Base-by-base conservation (phyloP, 1,140 invertebrate genomes). In the Caenorhabditis elegans region DNA sequence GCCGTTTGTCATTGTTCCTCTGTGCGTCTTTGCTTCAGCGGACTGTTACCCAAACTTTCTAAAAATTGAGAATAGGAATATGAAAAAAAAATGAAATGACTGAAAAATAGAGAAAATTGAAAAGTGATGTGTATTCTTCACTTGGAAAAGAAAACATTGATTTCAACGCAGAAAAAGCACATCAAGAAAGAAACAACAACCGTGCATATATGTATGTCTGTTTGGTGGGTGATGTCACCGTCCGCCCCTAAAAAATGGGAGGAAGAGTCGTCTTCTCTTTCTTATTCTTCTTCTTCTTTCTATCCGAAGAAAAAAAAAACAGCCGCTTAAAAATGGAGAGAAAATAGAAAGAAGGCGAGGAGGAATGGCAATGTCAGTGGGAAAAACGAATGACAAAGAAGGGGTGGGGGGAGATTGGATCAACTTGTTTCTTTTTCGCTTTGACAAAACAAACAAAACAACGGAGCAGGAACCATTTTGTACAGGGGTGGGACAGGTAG, bases 361-460 rank as follows among this genome's bases (percentile, higher is more conserved):
- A 34, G 26, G 60, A 39, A 70, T 70, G 60, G 60, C 31, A 70
- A 70, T 70, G 60, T 39, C 60, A 70, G 31, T 70, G 60, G 26
- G 13, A 70, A 53, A 65, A 70, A 22, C 60, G 34, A 70, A 70
- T 36, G 31, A 34, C 60, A 70, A 70, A 70, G 60, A 36, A 39
- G 60, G 13, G 17, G 26, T 15, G 28, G 6, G 53, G 53, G 11
- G 60, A 70, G 31, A 70, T 70, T 70, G 60, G 60, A 70, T 70
- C 60, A 70, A 70, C 60, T 70, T 70, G 60, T 70, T 70, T 70
- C 60, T 70, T 70, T 70, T 70, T 70, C 15, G n/a, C n/a, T 15
- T 43, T 24, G 34, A 39, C 60, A 39, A 70, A 70, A 70, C 34
- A 70, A 70, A 70, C 60, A 70, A 70, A 70, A 60, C 53, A 60